phyloP scores from a whole-genome alignment of 2,888 invertebrate species.

The Campoplex nolae region DNA sequence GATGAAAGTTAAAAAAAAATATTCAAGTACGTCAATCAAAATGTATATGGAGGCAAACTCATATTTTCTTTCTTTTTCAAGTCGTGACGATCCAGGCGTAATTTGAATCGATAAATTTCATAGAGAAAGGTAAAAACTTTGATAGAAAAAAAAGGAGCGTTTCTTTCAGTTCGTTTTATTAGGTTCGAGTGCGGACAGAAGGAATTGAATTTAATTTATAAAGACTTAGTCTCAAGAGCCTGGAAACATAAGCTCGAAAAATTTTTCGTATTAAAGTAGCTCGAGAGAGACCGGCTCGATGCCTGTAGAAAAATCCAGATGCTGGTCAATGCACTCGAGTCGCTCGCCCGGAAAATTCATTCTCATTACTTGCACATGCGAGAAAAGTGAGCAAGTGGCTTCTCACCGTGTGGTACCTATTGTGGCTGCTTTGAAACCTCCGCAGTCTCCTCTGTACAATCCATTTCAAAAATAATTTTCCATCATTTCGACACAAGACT shows the following conservation, averaged over 20 bases:
- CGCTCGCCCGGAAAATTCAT: slow-evolving; percentile 42
- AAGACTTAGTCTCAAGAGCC: slow-evolving; percentile 3
- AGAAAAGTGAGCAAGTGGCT: slow-evolving; percentile 26
- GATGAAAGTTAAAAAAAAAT: slow-evolving; percentile 4
- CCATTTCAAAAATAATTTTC: neutral
- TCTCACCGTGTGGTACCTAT: slow-evolving; percentile 9
- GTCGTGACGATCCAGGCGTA: neutral
- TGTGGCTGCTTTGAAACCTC: slow-evolving; percentile 33
- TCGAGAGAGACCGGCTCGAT: neutral
- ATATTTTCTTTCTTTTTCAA: neutral
- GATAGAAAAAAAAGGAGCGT: neutral
- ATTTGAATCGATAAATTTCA: slow-evolving; percentile 1
- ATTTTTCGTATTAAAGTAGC: neutral
- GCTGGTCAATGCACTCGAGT: slow-evolving; percentile 13
- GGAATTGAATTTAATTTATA: neutral
- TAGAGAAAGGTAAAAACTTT: neutral
- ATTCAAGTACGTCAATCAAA: neutral
- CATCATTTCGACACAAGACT: neutral
- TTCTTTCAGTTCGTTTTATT: neutral
- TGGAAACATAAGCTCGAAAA: slow-evolving; percentile 21
- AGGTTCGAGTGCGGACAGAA: no score
- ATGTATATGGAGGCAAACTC: neutral
- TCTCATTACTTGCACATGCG: slow-evolving; percentile 49
- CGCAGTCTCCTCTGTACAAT: neutral
- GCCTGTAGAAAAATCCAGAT: slow-evolving; percentile 23